These are phyloP conservation scores for Ochropleura plecta DNA, from an alignment of 2,888 invertebrate species.

Conservation along the genomic window DNA sequence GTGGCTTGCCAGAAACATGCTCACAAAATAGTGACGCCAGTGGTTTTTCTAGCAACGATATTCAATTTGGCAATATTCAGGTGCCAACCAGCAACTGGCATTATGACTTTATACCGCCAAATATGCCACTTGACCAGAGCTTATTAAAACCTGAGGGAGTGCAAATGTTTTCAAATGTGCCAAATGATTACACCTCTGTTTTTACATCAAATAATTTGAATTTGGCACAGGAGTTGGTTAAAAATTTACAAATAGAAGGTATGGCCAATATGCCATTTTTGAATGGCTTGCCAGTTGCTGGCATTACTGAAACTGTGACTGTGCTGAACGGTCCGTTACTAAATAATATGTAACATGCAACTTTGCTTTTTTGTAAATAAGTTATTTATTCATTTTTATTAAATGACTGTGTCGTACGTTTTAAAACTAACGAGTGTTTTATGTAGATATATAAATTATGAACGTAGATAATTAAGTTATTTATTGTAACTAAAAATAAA, in stretches of 20 bases:
- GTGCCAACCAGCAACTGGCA: conserved; percentile 24
- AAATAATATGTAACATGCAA: conserved; percentile 9
- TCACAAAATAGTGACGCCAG: not conserved
- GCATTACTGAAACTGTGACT: conserved; percentile 72
- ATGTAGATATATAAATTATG: not conserved
- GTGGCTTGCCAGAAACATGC: not conserved
- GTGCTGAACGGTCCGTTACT: conserved; percentile 62
- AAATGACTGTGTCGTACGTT: not conserved
- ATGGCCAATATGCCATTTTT: conserved; percentile 70
- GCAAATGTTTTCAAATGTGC: conserved; percentile 16
- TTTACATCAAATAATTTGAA: conserved; percentile 35
- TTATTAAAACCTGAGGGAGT: not conserved
- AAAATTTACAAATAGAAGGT: conserved; percentile 47
- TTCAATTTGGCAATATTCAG: conserved; percentile 21
- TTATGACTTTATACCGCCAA: conserved; percentile 7
- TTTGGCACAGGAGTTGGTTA: conserved; percentile 36
- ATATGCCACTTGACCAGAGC: conserved; percentile 10
- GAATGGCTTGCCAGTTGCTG: conserved; percentile 74
- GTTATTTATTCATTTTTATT: conserved; percentile 5
- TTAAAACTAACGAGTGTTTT: not conserved
- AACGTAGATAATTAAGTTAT: not conserved
- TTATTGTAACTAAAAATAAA: conserved; percentile 2
- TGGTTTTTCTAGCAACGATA: conserved; percentile 8
- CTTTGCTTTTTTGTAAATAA: conserved; percentile 18
- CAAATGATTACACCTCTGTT: conserved; percentile 10